These are phyloP conservation scores for Crossocerus cetratus DNA, from an alignment of 2,888 invertebrate species.

Conservation along the genomic window DNA sequence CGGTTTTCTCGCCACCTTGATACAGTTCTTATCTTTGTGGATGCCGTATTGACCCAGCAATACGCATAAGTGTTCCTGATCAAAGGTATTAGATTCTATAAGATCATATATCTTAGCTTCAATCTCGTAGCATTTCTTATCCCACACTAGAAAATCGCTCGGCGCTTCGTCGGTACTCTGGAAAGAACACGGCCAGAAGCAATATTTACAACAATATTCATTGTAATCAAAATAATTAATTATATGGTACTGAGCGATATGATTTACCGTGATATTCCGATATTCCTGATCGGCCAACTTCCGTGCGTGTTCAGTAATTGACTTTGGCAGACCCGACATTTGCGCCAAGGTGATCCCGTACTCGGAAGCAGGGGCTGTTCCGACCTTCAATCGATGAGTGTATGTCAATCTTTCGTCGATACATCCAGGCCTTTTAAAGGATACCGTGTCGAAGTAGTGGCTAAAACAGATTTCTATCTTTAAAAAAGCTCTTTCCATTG, in stretches of 20 bases:
- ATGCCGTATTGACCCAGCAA: neutral
- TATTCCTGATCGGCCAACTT: constrained; percentile 75
- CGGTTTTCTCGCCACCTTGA: no score
- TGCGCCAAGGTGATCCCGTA: constrained; percentile 84
- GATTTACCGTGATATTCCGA: neutral
- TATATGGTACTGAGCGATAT: neutral
- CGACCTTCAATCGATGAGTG: constrained; percentile 81
- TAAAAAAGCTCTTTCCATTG: neutral
- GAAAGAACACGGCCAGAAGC: neutral
- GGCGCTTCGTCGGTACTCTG: constrained; percentile 11
- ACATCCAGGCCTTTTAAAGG: constrained; percentile 71
- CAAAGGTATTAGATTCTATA: constrained; percentile 27
- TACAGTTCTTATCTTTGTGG: no score
- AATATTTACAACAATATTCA: neutral
- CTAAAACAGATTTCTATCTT: constrained; percentile 62
- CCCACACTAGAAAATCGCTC: constrained; percentile 4
- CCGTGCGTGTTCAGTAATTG: constrained; percentile 79
- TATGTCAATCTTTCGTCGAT: constrained; percentile 79
- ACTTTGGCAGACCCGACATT: constrained; percentile 80
- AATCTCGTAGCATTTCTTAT: constrained; percentile 44
- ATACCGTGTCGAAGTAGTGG: constrained; percentile 74
- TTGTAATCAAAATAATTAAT: neutral
- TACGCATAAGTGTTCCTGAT: neutral
- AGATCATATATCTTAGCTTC: constrained; percentile 44
- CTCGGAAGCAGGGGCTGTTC: constrained; percentile 80